A percentile compares a stretch with the other conserved stretches of the same genome.
Evolutionary conservation across 2,888 invertebrate genomes (phyloP).

Genomic region (Ametastegia equiseti): DNA sequence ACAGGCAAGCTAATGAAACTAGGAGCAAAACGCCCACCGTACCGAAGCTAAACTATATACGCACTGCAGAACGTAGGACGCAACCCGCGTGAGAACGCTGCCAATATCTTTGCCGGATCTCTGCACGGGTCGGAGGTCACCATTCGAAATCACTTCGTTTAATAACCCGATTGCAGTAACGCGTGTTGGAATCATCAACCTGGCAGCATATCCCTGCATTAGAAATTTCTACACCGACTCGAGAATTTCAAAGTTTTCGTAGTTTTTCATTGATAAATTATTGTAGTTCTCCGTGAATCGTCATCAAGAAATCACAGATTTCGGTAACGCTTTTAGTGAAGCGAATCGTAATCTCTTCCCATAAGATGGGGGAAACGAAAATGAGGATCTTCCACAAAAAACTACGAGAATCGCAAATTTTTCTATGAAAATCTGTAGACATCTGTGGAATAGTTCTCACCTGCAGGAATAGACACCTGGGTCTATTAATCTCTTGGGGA

Average conservation of each 20-base stretch:
- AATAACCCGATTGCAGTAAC: slow-evolving; percentile 63
- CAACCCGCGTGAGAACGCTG: slow-evolving; percentile 62
- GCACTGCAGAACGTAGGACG: slow-evolving; percentile 23
- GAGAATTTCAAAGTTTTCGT: too few relatives aligned
- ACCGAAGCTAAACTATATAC: not conserved
- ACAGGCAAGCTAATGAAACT: not conserved
- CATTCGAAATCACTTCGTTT: slow-evolving; percentile 72
- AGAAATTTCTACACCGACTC: not conserved
- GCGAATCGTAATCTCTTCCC: too few relatives aligned
- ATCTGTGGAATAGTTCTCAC: too few relatives aligned
- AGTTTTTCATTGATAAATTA: too few relatives aligned
- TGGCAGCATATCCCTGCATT: not conserved
- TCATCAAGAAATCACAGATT: too few relatives aligned
- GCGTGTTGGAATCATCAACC: not conserved
- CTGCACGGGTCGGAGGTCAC: slow-evolving; percentile 63
- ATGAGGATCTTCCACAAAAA: too few relatives aligned
- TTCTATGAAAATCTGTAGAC: too few relatives aligned
- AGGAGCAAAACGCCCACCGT: slow-evolving; percentile 12
- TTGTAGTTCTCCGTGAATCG: too few relatives aligned
- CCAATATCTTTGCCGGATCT: slow-evolving; percentile 67
- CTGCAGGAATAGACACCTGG: too few relatives aligned
- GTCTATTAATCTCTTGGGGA: not conserved
- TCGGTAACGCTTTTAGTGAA: too few relatives aligned
- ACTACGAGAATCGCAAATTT: too few relatives aligned
- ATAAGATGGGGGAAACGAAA: too few relatives aligned